A percentile compares a stretch with the other conserved stretches of the same genome.
These are phyloP conservation scores for Danionella cerebrum DNA, from an alignment of 2,113 vertebrate species.

Conservation along the genomic window DNA sequence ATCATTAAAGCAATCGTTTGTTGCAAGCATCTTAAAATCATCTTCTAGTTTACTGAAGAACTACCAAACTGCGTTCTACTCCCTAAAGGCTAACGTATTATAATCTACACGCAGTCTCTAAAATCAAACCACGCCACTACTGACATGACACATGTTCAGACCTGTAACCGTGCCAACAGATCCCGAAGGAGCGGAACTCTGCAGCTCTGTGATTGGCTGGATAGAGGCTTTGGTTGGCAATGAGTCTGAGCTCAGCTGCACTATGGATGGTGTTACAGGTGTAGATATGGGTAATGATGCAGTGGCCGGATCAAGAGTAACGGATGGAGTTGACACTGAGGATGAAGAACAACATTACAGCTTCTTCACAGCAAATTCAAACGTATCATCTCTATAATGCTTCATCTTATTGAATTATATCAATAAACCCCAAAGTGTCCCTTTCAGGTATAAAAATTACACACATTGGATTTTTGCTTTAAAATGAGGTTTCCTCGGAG, in stretches of 20 bases:
- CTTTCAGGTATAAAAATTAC: too few species aligned
- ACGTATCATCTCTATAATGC: background rate
- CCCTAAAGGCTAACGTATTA: background rate
- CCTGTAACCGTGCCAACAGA: slow-evolving; percentile 18
- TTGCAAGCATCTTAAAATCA: background rate
- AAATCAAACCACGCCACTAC: background rate
- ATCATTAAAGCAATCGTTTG: too few species aligned
- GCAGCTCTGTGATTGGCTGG: background rate
- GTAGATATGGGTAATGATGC: background rate
- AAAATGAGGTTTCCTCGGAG: too few species aligned
- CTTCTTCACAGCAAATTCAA: background rate
- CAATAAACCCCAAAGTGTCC: too few species aligned
- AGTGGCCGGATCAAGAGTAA: background rate
- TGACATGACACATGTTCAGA: background rate
- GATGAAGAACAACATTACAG: background rate
- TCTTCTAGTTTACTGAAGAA: background rate
- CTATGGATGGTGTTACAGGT: background rate
- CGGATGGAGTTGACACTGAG: background rate
- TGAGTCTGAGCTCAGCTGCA: slow-evolving; percentile 8
- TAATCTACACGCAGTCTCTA: background rate
- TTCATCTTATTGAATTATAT: too few species aligned
- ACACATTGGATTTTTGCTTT: too few species aligned
- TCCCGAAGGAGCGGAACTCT: background rate
- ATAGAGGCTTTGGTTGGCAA: background rate
- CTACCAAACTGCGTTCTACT: background rate